Evolutionary conservation across 2,888 invertebrate genomes (phyloP).

Genomic region (Liopterus haemorrhoidalis): DNA sequence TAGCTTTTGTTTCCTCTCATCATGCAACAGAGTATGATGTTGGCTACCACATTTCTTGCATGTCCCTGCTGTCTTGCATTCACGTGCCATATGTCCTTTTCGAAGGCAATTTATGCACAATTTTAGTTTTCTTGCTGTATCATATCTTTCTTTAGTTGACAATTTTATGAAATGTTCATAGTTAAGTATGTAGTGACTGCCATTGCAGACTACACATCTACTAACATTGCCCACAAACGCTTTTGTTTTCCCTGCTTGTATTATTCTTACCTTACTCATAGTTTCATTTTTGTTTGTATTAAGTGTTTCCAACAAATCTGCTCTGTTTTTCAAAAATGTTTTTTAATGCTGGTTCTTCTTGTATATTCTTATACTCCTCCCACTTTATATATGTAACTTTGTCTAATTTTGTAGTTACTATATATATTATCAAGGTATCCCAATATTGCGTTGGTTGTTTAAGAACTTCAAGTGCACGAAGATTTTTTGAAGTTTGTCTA

Average conservation of each 20-base stretch:
- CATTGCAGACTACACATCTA: neutral
- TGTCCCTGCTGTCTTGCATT: conserved; percentile 8
- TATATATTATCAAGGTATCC: conserved; percentile 26
- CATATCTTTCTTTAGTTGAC: neutral
- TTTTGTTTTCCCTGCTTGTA: neutral
- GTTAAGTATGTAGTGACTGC: conserved; percentile 9
- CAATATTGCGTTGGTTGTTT: conserved; percentile 23
- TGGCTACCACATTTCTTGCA: conserved; percentile 13
- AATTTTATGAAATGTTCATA: conserved; percentile 15
- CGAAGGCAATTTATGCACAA: conserved; percentile 17
- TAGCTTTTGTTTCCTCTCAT: conserved; percentile 2
- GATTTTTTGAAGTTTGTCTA: conserved; percentile 23
- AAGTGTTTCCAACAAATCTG: conserved; percentile 3
- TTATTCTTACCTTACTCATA: neutral
- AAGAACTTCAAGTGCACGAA: conserved; percentile 24
- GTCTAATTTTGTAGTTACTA: conserved; percentile 20
- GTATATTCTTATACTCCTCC: conserved; percentile 10
- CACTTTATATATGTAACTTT: conserved; percentile 15
- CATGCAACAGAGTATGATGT: conserved; percentile 20
- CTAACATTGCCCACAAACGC: neutral
- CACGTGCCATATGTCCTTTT: conserved; percentile 10
- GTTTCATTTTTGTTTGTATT: neutral
- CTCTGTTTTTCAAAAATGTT: conserved; percentile 9
- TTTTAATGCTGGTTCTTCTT: conserved; percentile 10
- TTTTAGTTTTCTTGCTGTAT: neutral